These are phyloP conservation scores for Watsonalla cultraria DNA, from an alignment of 2,888 invertebrate species.

Conservation along the genomic window DNA sequence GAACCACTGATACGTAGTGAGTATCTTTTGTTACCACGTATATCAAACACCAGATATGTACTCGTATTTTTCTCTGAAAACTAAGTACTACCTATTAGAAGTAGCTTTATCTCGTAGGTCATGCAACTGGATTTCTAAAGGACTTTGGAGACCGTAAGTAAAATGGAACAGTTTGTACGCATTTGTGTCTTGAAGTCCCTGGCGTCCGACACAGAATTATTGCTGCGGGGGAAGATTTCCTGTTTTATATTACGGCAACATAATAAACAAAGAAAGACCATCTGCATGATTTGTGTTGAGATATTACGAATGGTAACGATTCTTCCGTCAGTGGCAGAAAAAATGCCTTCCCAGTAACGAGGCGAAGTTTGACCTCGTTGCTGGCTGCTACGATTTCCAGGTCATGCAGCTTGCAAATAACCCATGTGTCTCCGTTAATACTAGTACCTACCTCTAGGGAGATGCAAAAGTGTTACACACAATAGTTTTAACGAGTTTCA, in stretches of 20 bases:
- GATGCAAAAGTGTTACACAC: neutral
- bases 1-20: neutral
- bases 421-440: neutral
- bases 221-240: slow-evolving; percentile 14
- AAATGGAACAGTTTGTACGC: slow-evolving; percentile 20
- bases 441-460: neutral
- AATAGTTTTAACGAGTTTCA: too few relatives aligned
- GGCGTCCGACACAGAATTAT: slow-evolving; percentile 3
- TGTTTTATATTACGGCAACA: slow-evolving; percentile 9
- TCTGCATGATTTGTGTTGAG: slow-evolving; percentile 10
- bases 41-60: too few relatives aligned
- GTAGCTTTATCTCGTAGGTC: too few relatives aligned
- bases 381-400: slow-evolving; percentile 2
- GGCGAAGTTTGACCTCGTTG: slow-evolving; percentile 1
- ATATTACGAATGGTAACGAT: slow-evolving; percentile 3
- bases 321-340: neutral
- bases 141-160: slow-evolving; percentile 5
- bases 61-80: too few relatives aligned
- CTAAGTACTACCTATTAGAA: too few relatives aligned
- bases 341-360: neutral
- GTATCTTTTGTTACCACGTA: too few relatives aligned
- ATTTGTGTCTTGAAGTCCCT: slow-evolving; percentile 20
- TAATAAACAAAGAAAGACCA: slow-evolving; percentile 14
- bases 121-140: too few relatives aligned
- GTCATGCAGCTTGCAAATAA: slow-evolving; percentile 3